Percentiles rank a stretch among this genome's conserved stretches.
phyloP scores from a whole-genome alignment of 37 sponge, comb jelly and placozoan species.

The Cliona cf. orientalis region DNA sequence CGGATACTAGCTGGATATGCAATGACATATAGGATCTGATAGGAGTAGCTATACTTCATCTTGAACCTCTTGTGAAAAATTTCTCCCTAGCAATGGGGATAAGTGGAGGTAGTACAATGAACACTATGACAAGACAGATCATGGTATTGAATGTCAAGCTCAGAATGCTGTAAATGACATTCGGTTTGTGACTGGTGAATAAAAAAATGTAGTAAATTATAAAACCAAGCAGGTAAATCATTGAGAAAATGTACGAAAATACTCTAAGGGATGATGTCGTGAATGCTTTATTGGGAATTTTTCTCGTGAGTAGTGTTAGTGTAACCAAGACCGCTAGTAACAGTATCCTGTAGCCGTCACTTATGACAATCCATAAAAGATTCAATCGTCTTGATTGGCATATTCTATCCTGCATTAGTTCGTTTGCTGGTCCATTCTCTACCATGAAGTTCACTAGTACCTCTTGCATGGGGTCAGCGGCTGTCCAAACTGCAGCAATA shows the following conservation, averaged over 20 bases:
- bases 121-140: not conserved
- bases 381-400: not conserved
- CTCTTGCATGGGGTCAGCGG: not conserved
- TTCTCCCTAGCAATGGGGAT: not conserved
- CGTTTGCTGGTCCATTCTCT: not conserved
- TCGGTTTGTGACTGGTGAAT: not conserved
- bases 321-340: not conserved
- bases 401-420: not conserved
- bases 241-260: not conserved
- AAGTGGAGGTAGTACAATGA: conserved; percentile 12
- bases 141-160: not conserved
- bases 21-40: no score
- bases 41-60: no score
- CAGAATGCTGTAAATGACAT: not conserved
- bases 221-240: not conserved
- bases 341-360: not conserved
- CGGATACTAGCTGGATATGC: no score
- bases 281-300: not conserved
- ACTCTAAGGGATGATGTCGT: not conserved
- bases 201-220: not conserved
- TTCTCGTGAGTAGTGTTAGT: not conserved
- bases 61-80: no score
- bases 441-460: not conserved
- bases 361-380: not conserved
- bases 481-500: not conserved